Conservation (phyloP, 2,888 invertebrate genomes). For the Candidula unifasciata region DNA sequence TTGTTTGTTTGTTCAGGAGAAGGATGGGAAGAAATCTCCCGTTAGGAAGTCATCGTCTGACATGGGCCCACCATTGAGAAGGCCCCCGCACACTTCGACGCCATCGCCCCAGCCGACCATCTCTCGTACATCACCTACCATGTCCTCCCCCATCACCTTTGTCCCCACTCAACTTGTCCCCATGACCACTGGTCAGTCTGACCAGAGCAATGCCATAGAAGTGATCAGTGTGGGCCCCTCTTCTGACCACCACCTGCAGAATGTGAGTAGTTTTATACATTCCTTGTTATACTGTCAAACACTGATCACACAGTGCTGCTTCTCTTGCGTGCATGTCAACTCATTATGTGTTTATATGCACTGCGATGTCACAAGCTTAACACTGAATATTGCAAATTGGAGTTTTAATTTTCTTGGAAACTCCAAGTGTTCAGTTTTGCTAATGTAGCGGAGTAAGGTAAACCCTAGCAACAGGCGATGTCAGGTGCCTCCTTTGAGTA, state of each 20-base stretch:
- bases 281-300: too few species aligned
- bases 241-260: conserved; percentile 32
- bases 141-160: conserved; percentile 38
- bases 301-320: too few species aligned
- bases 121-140: conserved; percentile 49
- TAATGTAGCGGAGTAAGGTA: too few species aligned
- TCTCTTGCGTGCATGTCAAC: too few species aligned
- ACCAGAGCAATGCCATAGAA: conserved; percentile 32
- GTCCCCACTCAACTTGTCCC: conserved; percentile 40
- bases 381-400: too few species aligned
- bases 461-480: too few species aligned
- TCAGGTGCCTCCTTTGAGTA: too few species aligned
- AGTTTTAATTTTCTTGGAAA: too few species aligned
- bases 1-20: conserved; percentile 41
- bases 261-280: conserved; percentile 34
- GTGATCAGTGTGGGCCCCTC: conserved; percentile 30
- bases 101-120: conserved; percentile 52
- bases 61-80: conserved; percentile 53
- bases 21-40: conserved; percentile 55
- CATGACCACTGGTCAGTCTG: conserved; percentile 40
- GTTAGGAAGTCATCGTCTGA: conserved; percentile 54
- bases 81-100: conserved; percentile 53
- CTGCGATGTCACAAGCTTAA: too few species aligned
- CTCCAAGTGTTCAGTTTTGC: too few species aligned
- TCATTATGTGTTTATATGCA: too few species aligned